These are phyloP conservation scores for Tachina fera DNA, from an alignment of 2,888 invertebrate species.

Conservation along the genomic window DNA sequence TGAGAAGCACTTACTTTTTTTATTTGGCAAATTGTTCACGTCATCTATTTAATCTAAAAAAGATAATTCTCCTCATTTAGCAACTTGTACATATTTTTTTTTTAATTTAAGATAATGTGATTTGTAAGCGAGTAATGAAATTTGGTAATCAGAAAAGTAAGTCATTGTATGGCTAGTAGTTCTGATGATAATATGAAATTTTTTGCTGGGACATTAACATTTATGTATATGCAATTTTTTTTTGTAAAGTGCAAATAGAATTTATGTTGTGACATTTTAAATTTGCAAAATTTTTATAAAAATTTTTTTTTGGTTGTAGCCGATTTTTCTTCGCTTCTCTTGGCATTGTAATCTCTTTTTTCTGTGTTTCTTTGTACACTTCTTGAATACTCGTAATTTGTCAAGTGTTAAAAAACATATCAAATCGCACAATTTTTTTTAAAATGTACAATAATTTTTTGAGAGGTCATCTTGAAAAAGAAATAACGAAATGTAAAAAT, in stretches of 20 bases:
- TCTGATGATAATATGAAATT: too few relatives aligned
- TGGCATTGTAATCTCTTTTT: conserved; percentile 31
- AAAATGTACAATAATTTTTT: conserved; percentile 65
- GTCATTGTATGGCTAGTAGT: too few relatives aligned
- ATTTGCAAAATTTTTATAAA: conserved; percentile 83
- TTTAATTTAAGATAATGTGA: too few relatives aligned
- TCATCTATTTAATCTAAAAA: too few relatives aligned
- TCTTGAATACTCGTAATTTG: conserved; percentile 46
- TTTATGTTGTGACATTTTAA: conserved; percentile 83
- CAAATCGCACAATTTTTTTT: conserved; percentile 68
- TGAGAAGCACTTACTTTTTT: too few relatives aligned
- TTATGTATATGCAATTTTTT: too few relatives aligned
- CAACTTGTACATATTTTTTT: too few relatives aligned
- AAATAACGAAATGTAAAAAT: conserved; percentile 50
- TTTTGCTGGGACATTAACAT: too few relatives aligned
- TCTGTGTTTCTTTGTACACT: conserved; percentile 55
- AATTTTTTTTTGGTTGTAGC: conserved; percentile 76
- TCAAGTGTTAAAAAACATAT: conserved; percentile 67
- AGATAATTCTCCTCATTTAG: too few relatives aligned
- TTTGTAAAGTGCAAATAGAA: conserved; percentile 80
- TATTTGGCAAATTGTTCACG: too few relatives aligned
- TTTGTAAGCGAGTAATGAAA: too few relatives aligned
- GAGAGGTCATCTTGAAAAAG: conserved; percentile 70
- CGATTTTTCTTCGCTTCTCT: conserved; percentile 38
- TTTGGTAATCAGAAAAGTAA: too few relatives aligned